Percentiles rank a stretch among this genome's conserved stretches.
phyloP scores from a whole-genome alignment of 2,113 vertebrate species.

The Lonchura striata region DNA sequence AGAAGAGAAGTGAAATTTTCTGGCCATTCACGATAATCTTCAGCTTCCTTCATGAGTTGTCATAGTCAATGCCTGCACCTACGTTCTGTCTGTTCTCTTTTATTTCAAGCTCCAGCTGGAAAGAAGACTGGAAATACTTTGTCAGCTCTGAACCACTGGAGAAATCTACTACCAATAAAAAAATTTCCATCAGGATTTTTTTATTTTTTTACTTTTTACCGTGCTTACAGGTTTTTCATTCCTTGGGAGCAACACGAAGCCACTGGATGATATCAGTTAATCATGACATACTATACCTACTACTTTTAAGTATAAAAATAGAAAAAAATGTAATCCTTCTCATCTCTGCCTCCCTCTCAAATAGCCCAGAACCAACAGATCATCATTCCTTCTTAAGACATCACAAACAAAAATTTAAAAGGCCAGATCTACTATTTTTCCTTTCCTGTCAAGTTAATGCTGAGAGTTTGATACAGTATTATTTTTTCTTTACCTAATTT shows the following conservation, averaged over 20 bases:
- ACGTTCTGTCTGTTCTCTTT: rapidly evolving
- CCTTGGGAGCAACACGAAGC: neutral
- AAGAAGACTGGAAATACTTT: neutral
- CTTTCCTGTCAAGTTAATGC: neutral
- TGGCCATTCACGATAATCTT: neutral
- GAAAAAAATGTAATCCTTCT: neutral
- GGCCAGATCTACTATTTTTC: neutral
- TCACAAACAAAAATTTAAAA: neutral
- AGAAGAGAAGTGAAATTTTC: neutral
- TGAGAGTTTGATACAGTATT: neutral
- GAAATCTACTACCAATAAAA: neutral
- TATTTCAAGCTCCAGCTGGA: neutral
- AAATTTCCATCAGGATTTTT: neutral
- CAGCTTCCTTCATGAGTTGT: neutral
- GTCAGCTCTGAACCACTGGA: neutral
- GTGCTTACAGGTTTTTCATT: neutral
- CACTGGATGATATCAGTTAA: neutral
- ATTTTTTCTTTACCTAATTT: slow-evolving; percentile 17
- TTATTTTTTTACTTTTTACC: neutral
- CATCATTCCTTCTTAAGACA: neutral
- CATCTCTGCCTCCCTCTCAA: neutral
- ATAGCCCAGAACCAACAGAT: neutral
- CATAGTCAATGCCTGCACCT: neutral
- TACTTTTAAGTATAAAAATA: neutral
- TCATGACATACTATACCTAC: neutral